A percentile compares a stretch with the other conserved stretches of the same genome.
Evolutionary conservation across 2,113 vertebrate genomes (phyloP).

Genomic region (Lepus americanus): DNA sequence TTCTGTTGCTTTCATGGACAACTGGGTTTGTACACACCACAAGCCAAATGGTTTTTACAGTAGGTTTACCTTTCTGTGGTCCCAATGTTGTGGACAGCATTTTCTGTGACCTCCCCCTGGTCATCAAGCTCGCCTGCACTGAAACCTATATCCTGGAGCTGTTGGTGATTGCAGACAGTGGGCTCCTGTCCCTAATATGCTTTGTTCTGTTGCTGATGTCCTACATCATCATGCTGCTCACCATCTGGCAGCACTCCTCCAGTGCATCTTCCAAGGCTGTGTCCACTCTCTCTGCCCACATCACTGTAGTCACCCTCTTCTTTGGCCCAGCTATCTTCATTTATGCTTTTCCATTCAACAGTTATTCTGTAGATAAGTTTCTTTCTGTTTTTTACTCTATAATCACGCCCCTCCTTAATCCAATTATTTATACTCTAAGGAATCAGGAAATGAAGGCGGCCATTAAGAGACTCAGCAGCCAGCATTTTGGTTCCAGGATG

Average conservation of each 20-base stretch:
- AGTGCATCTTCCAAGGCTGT: constrained; percentile 45
- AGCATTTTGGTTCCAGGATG: background rate
- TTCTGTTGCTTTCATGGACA: constrained; percentile 46
- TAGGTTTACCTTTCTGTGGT: constrained; percentile 67
- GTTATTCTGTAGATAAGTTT: constrained; percentile 63
- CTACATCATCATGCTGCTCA: constrained; percentile 51
- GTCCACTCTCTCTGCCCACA: constrained; percentile 62
- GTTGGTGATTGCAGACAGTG: constrained; percentile 47
- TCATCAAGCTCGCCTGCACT: constrained; percentile 63
- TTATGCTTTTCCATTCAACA: constrained; percentile 55
- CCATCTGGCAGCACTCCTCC: background rate
- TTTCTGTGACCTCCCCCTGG: constrained; percentile 58
- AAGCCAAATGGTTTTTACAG: constrained; percentile 47
- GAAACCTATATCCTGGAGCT: constrained; percentile 41
- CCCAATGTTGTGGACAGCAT: constrained; percentile 46
- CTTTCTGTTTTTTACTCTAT: constrained; percentile 69
- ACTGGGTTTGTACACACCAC: constrained; percentile 37
- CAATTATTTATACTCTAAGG: constrained; percentile 65
- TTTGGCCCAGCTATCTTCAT: constrained; percentile 66
- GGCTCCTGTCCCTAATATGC: constrained; percentile 55
- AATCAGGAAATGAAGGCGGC: constrained; percentile 71
- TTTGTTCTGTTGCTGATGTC: constrained; percentile 60
- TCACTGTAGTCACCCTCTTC: constrained; percentile 60
- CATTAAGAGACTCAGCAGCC: constrained; percentile 22
- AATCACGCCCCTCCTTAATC: constrained; percentile 68